Evolutionary conservation across 2,888 invertebrate species (phyloP), one percentile per base, ranked within the genome.

Genomic region (Meandrusa payeni): DNA sequence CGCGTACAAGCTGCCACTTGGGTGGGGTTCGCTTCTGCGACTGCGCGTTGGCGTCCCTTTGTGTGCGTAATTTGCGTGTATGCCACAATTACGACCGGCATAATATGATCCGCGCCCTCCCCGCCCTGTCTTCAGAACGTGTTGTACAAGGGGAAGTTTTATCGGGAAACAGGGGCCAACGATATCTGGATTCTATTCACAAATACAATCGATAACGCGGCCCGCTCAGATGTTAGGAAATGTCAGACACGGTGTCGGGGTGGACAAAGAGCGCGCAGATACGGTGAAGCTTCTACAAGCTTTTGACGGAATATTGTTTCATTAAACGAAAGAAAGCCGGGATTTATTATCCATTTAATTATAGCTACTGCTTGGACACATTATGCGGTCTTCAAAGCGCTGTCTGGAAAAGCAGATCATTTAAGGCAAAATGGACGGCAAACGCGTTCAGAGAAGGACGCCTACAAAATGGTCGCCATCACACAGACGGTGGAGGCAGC

Each of bases 201-300:
- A 64, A 77, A 76, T 75, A 76, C 75, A 85, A 87, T 87, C 86
- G 78, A 87, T 87, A 87, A 81, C 75, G 77, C 79, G 76, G 78
- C 74, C 65, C 65, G 69, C 66, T 73, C 63, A 57, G 66, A 73
- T 67, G 43, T 33, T 44, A 67, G 79, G 76, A 79, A 80, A 85
- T 79, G 78, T 83, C 85, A 85, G 83, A 85, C 80, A 59, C 61
- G 69, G 59, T 73, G 83, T 63, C 70, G 77, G 67, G 65, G 60
- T 68, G 68, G 69, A 69, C 65, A 64, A 67, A 58, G 68, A 57
- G 54, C 27, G 29, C 19, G 27, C 59, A 59, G 64, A 63, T 64
- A 63, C 59, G 57, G 57, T 44, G 59, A 52, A 60, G 67, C 61
- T 61, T 61, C 44, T 17, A 51, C 48, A 47, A 34, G 22, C 20